Percentiles rank a stretch among this genome's conserved stretches.
These are phyloP conservation scores for Globicephala melas DNA, from an alignment of 2,113 vertebrate genomes.

Conservation along the genomic window DNA sequence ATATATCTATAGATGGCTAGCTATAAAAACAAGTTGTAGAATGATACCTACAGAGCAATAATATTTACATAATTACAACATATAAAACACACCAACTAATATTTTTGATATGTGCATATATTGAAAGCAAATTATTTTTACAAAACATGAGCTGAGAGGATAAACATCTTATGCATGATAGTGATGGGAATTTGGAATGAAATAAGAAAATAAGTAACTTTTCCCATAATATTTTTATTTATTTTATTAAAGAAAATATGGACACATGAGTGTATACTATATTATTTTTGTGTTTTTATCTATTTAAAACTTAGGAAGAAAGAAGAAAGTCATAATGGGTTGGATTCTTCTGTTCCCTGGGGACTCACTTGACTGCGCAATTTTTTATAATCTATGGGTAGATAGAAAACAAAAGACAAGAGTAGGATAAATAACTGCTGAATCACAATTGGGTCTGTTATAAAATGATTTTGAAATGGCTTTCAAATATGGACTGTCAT, in stretches of 20 bases:
- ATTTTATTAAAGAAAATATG: neutral
- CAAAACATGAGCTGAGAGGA: neutral
- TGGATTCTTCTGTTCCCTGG: neutral
- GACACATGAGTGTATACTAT: neutral
- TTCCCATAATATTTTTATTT: neutral
- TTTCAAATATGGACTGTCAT: conserved; percentile 49
- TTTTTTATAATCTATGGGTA: conserved; percentile 16
- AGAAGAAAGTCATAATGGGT: neutral
- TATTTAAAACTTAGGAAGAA: neutral
- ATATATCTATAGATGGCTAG: neutral
- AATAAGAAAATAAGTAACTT: neutral
- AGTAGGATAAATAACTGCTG: conserved; percentile 4
- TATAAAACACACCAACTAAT: neutral
- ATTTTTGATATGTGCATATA: neutral
- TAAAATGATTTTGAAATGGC: conserved; percentile 35
- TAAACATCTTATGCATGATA: neutral
- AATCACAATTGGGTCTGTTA: neutral
- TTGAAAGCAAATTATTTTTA: neutral
- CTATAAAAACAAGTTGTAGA: neutral
- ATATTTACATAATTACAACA: neutral
- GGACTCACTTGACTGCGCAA: neutral
- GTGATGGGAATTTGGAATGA: neutral
- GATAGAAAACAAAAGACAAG: conserved; percentile 31
- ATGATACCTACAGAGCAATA: neutral
- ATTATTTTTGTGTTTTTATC: conserved; percentile 11